These are phyloP conservation scores for Lepidothrix coronata DNA, from an alignment of 2,113 vertebrate species.

Conservation along the genomic window DNA sequence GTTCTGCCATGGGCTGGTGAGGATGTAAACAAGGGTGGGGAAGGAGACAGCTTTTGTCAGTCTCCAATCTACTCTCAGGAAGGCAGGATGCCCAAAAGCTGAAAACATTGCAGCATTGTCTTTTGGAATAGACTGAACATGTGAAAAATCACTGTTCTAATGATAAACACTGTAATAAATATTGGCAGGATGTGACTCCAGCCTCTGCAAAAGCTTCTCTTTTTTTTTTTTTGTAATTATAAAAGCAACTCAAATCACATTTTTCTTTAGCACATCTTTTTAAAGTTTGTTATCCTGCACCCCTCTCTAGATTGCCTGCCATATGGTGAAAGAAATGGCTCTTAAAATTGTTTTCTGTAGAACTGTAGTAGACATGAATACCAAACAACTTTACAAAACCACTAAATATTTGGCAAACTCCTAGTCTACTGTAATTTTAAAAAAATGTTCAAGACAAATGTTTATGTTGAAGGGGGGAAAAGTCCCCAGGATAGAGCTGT, in stretches of 20 bases:
- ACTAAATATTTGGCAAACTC: slow-evolving; percentile 77
- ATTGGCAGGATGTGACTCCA: slow-evolving; percentile 62
- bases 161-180: slow-evolving; percentile 46
- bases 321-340: slow-evolving; percentile 66
- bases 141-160: slow-evolving; percentile 47
- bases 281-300: slow-evolving; percentile 48
- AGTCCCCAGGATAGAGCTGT: slow-evolving; percentile 47
- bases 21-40: slow-evolving; percentile 10
- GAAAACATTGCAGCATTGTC: slow-evolving; percentile 16
- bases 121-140: slow-evolving; percentile 31
- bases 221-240: background rate
- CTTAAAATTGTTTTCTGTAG: slow-evolving; percentile 69
- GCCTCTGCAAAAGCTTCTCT: background rate
- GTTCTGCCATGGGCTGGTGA: accelerated
- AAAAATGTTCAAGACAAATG: slow-evolving; percentile 75
- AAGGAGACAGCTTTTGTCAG: background rate
- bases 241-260: slow-evolving; percentile 49
- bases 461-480: slow-evolving; percentile 59
- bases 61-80: background rate
- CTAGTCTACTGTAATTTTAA: slow-evolving; percentile 72
- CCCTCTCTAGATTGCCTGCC: slow-evolving; percentile 52
- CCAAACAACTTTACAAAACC: slow-evolving; percentile 74
- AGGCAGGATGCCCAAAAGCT: background rate
- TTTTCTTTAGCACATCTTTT: slow-evolving; percentile 63
- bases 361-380: slow-evolving; percentile 73